Evolutionary conservation across 2,113 vertebrate species (phyloP), one percentile per base, ranked within the genome.

Genomic region (Triplophysa dalaica): DNA sequence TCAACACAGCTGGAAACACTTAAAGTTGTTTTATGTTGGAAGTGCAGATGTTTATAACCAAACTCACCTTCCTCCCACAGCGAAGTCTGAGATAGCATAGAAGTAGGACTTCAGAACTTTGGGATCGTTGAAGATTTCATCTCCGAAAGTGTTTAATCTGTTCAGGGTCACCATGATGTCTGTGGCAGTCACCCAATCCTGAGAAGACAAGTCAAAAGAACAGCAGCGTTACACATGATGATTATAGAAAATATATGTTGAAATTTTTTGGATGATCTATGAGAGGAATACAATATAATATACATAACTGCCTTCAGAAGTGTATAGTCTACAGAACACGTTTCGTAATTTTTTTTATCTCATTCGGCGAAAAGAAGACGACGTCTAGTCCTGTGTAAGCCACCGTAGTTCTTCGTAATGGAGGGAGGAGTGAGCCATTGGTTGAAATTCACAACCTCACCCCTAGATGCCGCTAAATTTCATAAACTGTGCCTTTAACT

Each of bases 41-140:
- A 72, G 13, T 9, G 5, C 22, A 17, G 41, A 62, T 60, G 48
- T 48, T 41, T 12, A 29, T n/a, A 4, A 24, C 24, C 66, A 45
- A 70, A 14, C 94, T 91, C 85, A 99, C 98, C 98, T 95, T 89
- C 98, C 98, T 77, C 98, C 98, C 75, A 99, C 98, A 0, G 98
- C 96, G 75, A 99, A 99, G 89, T 99, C 98, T 0, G 98, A 99
- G 92, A 99, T 97, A 2, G 97, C 98, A 21, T 99, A 99, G 87
- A 99, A 99, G 77, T 99, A 98, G 17, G 97, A 99, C 88, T 97
- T 98, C 60, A 99, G 95, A 87, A 99, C 97, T 87, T 99, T 99
- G 43, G 97, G 98, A 82, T 99, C 98, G 0, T 97, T 98, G 89
- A 98, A 98, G 26, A 99, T 96, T 89, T 99, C 98, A 66, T 99